A percentile compares a stretch with the other conserved stretches of the same genome.
Conservation (phyloP, 2,888 invertebrate species). For the Chrysolina americana region DNA sequence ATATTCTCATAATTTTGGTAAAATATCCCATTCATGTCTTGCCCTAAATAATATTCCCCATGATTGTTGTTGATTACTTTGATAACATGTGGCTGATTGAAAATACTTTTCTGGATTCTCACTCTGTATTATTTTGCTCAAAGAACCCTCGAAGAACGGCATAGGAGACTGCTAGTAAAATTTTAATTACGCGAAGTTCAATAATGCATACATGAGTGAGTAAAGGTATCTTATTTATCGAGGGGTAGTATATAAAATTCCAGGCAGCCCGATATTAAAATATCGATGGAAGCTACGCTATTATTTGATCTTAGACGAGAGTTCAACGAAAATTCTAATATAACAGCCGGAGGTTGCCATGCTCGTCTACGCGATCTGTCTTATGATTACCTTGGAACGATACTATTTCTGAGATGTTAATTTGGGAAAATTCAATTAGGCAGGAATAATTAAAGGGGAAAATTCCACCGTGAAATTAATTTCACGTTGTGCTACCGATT, state of each 20-base stretch:
- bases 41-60: too few species aligned
- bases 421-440: slow-evolving; percentile 57
- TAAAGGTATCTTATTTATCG: slow-evolving; percentile 62
- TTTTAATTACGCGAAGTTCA: slow-evolving; percentile 61
- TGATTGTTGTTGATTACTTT: too few species aligned
- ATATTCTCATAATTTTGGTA: too few species aligned
- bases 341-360: slow-evolving; percentile 58
- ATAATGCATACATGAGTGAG: slow-evolving; percentile 63
- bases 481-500: slow-evolving; percentile 48
- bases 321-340: slow-evolving; percentile 59
- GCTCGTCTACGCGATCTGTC: slow-evolving; percentile 34
- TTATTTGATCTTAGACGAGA: slow-evolving; percentile 61
- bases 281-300: slow-evolving; percentile 62
- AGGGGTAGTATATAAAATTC: slow-evolving; percentile 61
- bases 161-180: slow-evolving; percentile 19
- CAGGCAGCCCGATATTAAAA: slow-evolving; percentile 63
- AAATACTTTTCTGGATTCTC: too few species aligned
- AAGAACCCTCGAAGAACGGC: not conserved
- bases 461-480: slow-evolving; percentile 50
- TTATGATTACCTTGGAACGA: slow-evolving; percentile 45
- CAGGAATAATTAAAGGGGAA: slow-evolving; percentile 51
- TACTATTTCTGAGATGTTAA: slow-evolving; percentile 53
- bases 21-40: too few species aligned
- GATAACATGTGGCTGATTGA: too few species aligned
- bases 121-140: too few species aligned